A percentile compares a stretch with the other conserved stretches of the same genome.
Evolutionary conservation across 2,797 vertebrate genomes (phyloP).

Genomic region (Galaxias olidus): DNA sequence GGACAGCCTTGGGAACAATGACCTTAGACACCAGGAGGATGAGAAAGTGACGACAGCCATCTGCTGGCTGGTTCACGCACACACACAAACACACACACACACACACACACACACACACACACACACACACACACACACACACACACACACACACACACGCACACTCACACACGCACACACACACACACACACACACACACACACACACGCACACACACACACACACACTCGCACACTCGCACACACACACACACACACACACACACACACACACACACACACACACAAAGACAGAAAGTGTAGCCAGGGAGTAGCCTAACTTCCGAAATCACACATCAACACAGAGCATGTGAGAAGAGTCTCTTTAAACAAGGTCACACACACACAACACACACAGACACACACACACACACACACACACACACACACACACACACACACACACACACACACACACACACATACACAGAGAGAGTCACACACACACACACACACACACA

Average conservation of each 20-base stretch:
- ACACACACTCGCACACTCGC: background rate
- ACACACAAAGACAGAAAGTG: background rate
- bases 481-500: constrained; percentile 1
- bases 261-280: background rate
- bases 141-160: constrained; percentile 9
- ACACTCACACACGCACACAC: background rate
- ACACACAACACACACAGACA: constrained; percentile 1
- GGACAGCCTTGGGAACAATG: constrained; percentile 30
- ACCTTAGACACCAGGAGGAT: constrained; percentile 41
- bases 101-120: constrained; percentile 10
- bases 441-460: constrained; percentile 11
- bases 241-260: too few species aligned
- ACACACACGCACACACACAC: background rate
- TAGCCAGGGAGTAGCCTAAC: too few species aligned
- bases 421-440: background rate
- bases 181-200: too few species aligned
- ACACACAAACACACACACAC: constrained; percentile 1
- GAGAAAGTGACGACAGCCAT: constrained; percentile 23
- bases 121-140: background rate
- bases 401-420: constrained; percentile 1
- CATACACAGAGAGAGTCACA: too few species aligned
- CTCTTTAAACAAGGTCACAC: background rate
- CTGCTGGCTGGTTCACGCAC: constrained; percentile 34
- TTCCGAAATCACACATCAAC: too few species aligned
- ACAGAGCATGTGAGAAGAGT: too few species aligned